These are phyloP conservation scores for Drosophila mojavensis DNA, from an alignment of 1,140 invertebrate species.

Conservation along the genomic window DNA sequence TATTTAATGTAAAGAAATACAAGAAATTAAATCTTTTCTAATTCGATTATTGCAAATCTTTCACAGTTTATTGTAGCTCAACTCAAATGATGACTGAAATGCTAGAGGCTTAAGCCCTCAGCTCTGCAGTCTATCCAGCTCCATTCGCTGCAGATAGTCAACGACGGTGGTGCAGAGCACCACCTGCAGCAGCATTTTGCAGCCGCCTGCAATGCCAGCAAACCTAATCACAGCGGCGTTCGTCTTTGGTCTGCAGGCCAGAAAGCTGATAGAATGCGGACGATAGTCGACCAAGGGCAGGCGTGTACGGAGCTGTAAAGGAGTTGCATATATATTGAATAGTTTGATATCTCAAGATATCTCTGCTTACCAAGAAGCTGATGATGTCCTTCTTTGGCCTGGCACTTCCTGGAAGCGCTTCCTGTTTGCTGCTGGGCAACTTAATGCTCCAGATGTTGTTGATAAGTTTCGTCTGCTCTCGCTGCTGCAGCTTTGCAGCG, in stretches of 20 bases:
- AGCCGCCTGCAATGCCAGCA: slow-evolving; percentile 10
- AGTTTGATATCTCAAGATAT: background rate
- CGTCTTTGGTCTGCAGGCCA: slow-evolving; percentile 8
- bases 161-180: slow-evolving; percentile 18
- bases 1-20: too few species aligned
- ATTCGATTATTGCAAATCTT: too few species aligned
- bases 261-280: background rate
- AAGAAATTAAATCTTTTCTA: too few species aligned
- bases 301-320: slow-evolving; percentile 8
- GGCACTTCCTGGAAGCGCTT: too few species aligned
- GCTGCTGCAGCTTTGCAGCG: slow-evolving; percentile 42
- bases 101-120: too few species aligned
- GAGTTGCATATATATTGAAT: background rate
- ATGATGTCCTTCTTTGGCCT: background rate
- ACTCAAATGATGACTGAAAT: slow-evolving; percentile 17
- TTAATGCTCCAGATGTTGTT: slow-evolving; percentile 22
- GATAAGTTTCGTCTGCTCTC: slow-evolving; percentile 23
- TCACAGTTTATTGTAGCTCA: background rate
- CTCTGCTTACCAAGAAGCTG: slow-evolving; percentile 12
- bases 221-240: background rate
- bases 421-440: background rate
- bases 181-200: slow-evolving; percentile 34
- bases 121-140: slow-evolving; percentile 3
- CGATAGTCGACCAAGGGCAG: slow-evolving; percentile 11
- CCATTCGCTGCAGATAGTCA: slow-evolving; percentile 27